Conservation (phyloP, 2,888 invertebrate species). For the Tenthredo scrophulariae region DNA sequence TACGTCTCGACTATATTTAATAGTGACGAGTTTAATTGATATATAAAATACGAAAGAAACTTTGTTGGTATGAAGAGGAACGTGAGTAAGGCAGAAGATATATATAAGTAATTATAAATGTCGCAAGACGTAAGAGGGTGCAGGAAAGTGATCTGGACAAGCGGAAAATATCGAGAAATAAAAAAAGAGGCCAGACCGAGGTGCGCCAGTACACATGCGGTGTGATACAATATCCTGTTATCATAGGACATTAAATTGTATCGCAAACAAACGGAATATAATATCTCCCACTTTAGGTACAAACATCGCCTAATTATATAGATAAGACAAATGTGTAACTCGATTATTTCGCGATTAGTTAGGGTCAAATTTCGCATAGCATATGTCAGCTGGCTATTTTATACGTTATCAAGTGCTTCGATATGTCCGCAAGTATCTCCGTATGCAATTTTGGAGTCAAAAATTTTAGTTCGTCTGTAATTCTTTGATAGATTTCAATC, state of each 20-base stretch:
- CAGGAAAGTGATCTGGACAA: background rate
- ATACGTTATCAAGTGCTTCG: background rate
- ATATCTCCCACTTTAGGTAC: slow-evolving; percentile 1
- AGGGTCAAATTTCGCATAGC: background rate
- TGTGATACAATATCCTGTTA: slow-evolving; percentile 32
- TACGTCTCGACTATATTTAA: background rate
- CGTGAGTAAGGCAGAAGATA: background rate
- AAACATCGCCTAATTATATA: slow-evolving; percentile 35
- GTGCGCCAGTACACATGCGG: slow-evolving; percentile 38
- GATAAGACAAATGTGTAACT: background rate
- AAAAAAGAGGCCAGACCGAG: slow-evolving; percentile 14
- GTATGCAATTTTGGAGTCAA: too few relatives aligned
- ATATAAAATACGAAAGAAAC: background rate
- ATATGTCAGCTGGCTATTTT: background rate
- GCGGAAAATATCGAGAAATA: background rate
- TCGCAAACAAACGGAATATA: slow-evolving; percentile 40
- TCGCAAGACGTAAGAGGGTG: background rate
- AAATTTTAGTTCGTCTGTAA: too few relatives aligned
- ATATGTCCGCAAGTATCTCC: background rate
- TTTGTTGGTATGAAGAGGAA: background rate
- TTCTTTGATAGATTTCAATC: background rate
- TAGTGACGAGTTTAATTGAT: background rate
- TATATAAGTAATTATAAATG: background rate
- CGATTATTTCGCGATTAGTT: slow-evolving; percentile 26
- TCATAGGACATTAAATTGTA: slow-evolving; percentile 47